These are phyloP conservation scores for Macquaria australasica DNA, from an alignment of 2,113 vertebrate species.

Conservation along the genomic window DNA sequence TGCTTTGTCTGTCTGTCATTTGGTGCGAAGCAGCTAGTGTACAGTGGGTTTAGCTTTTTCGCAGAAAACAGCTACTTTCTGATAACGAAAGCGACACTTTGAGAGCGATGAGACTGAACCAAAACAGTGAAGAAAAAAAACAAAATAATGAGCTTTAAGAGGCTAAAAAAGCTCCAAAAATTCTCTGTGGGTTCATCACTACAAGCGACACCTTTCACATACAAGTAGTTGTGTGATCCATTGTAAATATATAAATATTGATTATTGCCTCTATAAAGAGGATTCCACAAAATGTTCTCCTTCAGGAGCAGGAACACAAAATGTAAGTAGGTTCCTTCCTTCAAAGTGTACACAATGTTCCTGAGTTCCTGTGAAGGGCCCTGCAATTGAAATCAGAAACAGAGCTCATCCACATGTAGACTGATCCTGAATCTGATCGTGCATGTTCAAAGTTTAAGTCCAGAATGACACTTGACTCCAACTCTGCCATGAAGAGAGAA, in stretches of 20 bases:
- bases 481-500: not conserved
- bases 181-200: not conserved
- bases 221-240: not conserved
- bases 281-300: not conserved
- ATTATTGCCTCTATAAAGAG: not conserved
- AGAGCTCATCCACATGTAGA: not conserved
- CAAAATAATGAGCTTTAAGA: not conserved
- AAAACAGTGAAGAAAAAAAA: too few relatives aligned
- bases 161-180: not conserved
- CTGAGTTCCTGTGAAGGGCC: not conserved
- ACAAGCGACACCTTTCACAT: not conserved
- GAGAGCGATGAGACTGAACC: not conserved
- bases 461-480: not conserved
- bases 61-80: not conserved
- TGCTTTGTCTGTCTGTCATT: too few relatives aligned
- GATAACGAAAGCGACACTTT: too few relatives aligned
- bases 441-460: not conserved
- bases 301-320: not conserved
- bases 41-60: not conserved
- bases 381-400: not conserved
- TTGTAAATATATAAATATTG: not conserved
- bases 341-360: not conserved
- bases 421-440: not conserved
- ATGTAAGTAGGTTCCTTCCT: not conserved
- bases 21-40: too few relatives aligned